Evolutionary conservation across 1,140 invertebrate species (phyloP).

Genomic region (Wiebesia pumilae): DNA sequence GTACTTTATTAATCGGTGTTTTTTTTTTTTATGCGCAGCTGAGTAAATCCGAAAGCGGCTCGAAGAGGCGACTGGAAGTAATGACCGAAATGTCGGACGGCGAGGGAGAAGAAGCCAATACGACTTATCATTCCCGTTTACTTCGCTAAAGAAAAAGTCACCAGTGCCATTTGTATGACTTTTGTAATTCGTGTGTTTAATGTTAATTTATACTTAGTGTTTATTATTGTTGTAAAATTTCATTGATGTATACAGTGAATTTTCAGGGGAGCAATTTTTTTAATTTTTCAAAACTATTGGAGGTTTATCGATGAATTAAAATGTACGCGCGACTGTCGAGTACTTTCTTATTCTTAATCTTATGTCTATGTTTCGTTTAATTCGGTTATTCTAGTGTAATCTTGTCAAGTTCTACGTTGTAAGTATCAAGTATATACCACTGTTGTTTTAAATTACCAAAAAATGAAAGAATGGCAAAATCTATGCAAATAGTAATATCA

Average conservation of each 20-base stretch:
- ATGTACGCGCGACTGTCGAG: neutral
- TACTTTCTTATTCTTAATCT: too few species aligned
- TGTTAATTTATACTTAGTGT: constrained; percentile 1
- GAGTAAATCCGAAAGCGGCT: neutral
- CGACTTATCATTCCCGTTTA: constrained; percentile 31
- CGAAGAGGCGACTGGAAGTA: constrained; percentile 38
- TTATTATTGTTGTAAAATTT: neutral
- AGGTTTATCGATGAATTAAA: neutral
- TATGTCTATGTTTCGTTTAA: neutral
- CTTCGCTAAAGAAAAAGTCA: neutral
- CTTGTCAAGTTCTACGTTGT: constrained; percentile 2
- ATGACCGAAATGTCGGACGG: constrained; percentile 19
- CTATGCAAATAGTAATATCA: neutral
- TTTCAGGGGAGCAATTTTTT: neutral
- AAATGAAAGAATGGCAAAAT: neutral
- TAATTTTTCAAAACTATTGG: constrained; percentile 11
- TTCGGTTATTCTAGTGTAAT: constrained; percentile 30
- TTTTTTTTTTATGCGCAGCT: neutral
- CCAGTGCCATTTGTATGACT: neutral
- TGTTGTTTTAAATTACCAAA: constrained; percentile 18
- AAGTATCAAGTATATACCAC: constrained; percentile 24
- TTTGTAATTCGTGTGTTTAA: neutral
- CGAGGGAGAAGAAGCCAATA: constrained; percentile 17
- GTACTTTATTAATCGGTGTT: too few species aligned
- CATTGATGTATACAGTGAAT: neutral